Conservation (phyloP, 2,797 vertebrate species). For the Glossophaga mutica region DNA sequence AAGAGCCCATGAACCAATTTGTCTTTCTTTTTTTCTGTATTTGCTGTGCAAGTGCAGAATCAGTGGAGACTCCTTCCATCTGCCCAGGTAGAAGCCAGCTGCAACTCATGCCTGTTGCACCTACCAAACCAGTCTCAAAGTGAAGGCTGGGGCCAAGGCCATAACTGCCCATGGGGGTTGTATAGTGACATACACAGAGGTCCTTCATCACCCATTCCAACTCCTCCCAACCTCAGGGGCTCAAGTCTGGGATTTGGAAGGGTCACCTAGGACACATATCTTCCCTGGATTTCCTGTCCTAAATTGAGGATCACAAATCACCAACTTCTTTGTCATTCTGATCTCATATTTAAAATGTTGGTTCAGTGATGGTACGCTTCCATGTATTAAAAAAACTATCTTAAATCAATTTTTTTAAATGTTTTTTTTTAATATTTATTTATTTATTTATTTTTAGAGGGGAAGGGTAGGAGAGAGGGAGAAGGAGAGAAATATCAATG, state of each 20-base stretch:
- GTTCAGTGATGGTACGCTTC: background rate
- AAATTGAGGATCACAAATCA: background rate
- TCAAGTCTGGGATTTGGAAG: background rate
- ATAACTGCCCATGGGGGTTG: accelerated
- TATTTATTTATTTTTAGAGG: too few relatives aligned
- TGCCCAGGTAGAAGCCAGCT: background rate
- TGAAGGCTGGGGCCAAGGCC: background rate
- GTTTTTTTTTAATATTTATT: too few relatives aligned
- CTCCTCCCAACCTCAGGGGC: background rate
- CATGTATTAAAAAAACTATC: background rate
- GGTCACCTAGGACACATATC: background rate
- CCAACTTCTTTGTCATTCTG: background rate
- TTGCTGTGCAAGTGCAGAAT: background rate
- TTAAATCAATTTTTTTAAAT: background rate
- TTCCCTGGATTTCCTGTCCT: background rate
- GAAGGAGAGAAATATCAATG: too few relatives aligned
- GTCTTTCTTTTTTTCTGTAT: background rate
- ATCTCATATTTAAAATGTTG: background rate
- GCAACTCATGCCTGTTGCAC: too few relatives aligned
- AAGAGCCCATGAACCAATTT: background rate
- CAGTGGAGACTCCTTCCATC: background rate
- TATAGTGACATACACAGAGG: background rate
- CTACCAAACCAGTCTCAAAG: background rate
- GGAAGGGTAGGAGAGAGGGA: too few relatives aligned
- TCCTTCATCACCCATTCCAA: background rate